phyloP scores from a whole-genome alignment of 2,797 vertebrate species.

The Mormyrops attenuatus region DNA sequence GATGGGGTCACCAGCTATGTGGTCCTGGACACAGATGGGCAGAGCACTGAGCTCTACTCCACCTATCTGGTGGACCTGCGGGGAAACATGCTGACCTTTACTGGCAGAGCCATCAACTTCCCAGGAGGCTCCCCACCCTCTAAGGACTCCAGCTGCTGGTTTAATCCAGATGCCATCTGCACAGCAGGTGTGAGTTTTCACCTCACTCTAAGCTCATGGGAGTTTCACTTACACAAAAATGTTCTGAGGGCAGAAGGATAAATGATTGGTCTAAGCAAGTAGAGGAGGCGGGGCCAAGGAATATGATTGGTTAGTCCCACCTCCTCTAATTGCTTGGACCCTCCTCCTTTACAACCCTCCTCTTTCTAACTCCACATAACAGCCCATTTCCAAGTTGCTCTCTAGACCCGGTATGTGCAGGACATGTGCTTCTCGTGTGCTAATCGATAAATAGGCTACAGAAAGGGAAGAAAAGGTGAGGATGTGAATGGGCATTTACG shows the following conservation, averaged over 20 bases:
- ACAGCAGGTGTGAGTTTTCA: constrained; percentile 64
- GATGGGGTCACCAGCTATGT: constrained; percentile 68
- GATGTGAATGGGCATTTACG: not conserved
- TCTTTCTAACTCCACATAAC: not conserved
- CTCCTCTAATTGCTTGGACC: not conserved
- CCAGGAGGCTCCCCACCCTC: constrained; percentile 66
- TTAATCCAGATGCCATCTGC: constrained; percentile 68
- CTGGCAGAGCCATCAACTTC: constrained; percentile 69
- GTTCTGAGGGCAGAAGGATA: not conserved
- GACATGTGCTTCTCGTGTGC: no score
- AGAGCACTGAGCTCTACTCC: constrained; percentile 64
- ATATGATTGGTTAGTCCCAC: not conserved
- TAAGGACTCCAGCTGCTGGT: constrained; percentile 84
- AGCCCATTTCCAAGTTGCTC: not conserved
- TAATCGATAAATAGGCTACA: not conserved
- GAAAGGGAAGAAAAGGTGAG: not conserved
- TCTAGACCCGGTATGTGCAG: not conserved
- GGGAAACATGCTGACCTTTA: constrained; percentile 52
- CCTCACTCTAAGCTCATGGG: not conserved
- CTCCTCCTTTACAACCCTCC: not conserved
- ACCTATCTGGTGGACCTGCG: constrained; percentile 69
- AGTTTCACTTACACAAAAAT: not conserved
- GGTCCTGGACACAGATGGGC: constrained; percentile 74
- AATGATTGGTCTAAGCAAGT: not conserved
- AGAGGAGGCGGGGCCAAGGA: not conserved